These are phyloP conservation scores for Phataginus tetradactyla DNA, from an alignment of 2,797 vertebrate genomes.

Conservation along the genomic window DNA sequence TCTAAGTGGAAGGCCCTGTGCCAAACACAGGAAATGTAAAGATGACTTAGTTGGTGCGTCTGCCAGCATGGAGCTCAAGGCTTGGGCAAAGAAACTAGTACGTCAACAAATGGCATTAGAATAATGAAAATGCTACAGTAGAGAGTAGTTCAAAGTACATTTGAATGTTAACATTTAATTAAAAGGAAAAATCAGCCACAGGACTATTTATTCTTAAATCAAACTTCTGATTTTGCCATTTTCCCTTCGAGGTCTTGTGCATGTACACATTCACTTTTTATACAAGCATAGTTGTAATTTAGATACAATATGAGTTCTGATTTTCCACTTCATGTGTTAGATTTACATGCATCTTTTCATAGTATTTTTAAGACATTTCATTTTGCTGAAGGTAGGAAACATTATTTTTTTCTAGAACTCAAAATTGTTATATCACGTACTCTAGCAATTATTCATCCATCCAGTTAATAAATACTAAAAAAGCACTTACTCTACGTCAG, in stretches of 20 bases:
- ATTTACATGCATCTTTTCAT: neutral
- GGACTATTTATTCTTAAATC: neutral
- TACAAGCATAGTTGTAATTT: neutral
- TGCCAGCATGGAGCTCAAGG: neutral
- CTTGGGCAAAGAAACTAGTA: neutral
- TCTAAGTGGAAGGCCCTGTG: neutral
- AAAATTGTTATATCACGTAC: neutral
- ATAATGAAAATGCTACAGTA: neutral
- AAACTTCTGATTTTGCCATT: neutral
- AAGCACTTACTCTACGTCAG: neutral
- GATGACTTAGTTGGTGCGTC: neutral
- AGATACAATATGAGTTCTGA: neutral
- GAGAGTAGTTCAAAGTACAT: neutral
- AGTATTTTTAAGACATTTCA: neutral
- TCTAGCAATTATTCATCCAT: neutral
- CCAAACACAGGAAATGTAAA: neutral
- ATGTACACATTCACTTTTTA: neutral
- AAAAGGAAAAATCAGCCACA: neutral
- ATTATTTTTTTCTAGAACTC: neutral
- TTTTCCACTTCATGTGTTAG: neutral
- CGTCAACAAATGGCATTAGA: neutral
- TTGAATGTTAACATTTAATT: slow-evolving; percentile 1
- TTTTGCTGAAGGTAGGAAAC: neutral
- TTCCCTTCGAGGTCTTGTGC: neutral
- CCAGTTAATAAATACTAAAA: neutral